phyloP scores from a whole-genome alignment of 64 coral and sea anemone genomes.

The Montipora foliosa region DNA sequence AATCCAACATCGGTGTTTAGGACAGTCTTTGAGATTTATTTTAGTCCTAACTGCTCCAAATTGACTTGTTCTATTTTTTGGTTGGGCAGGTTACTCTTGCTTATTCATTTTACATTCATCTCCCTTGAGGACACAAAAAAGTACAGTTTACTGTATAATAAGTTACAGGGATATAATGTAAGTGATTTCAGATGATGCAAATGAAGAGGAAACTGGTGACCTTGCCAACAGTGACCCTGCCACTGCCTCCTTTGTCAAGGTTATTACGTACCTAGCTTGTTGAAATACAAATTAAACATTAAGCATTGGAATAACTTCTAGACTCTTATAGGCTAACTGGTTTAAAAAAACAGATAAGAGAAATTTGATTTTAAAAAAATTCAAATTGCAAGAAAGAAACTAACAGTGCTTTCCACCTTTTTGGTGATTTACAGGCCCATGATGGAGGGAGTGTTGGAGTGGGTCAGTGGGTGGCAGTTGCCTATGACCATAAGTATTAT shows the following conservation, averaged over 20 bases:
- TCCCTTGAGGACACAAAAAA: not conserved
- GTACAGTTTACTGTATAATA: not conserved
- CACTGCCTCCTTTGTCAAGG: not conserved
- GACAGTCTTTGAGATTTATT: too few relatives aligned
- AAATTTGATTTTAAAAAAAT: not conserved
- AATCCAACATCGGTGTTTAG: too few relatives aligned
- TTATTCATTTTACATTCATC: too few relatives aligned
- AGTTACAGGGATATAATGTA: not conserved
- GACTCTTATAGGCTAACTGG: not conserved
- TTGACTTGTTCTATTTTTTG: too few relatives aligned
- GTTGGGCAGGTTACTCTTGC: too few relatives aligned
- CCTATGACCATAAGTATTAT: not conserved
- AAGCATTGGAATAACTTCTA: not conserved
- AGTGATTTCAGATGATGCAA: not conserved
- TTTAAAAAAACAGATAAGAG: not conserved
- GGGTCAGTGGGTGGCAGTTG: slow-evolving; percentile 28
- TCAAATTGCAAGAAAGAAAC: not conserved
- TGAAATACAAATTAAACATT: not conserved
- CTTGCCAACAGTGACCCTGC: not conserved
- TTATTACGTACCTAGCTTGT: not conserved
- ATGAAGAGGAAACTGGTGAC: not conserved
- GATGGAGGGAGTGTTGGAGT: not conserved
- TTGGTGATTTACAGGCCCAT: slow-evolving; percentile 33
- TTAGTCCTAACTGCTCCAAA: too few relatives aligned
- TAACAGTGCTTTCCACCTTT: not conserved